Conservation (phyloP, 2,113 vertebrate genomes). For the Lepus americanus region DNA sequence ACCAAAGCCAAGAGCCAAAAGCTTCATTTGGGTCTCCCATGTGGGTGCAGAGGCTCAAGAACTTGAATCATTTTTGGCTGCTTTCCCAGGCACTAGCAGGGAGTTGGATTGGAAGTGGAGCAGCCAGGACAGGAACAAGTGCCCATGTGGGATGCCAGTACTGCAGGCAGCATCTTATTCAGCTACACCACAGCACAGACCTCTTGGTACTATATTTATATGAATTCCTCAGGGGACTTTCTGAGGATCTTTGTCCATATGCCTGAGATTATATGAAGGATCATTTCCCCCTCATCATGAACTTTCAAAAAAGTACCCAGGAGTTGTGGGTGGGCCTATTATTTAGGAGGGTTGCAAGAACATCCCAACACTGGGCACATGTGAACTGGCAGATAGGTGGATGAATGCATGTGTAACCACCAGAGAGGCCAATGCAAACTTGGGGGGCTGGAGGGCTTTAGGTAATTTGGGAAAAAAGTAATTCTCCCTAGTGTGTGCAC, state of each 20-base stretch:
- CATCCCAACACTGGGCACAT: background rate
- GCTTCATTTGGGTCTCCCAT: too few species aligned
- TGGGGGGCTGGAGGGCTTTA: background rate
- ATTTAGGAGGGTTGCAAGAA: background rate
- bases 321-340: background rate
- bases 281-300: background rate
- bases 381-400: background rate
- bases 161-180: too few species aligned
- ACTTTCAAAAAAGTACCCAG: conserved; percentile 29
- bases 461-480: too few species aligned
- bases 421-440: background rate
- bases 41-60: too few species aligned
- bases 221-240: conserved; percentile 33
- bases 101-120: too few species aligned
- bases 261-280: background rate
- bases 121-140: too few species aligned
- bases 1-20: too few species aligned
- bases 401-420: background rate
- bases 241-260: conserved; percentile 46
- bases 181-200: conserved; percentile 19
- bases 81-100: too few species aligned
- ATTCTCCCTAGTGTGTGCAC: too few species aligned
- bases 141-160: too few species aligned
- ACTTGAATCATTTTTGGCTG: too few species aligned
- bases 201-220: conserved; percentile 58